A percentile compares a stretch with the other conserved stretches of the same genome.
Evolutionary conservation across 2,888 invertebrate genomes (phyloP).

Genomic region (Andrena trimmerana): DNA sequence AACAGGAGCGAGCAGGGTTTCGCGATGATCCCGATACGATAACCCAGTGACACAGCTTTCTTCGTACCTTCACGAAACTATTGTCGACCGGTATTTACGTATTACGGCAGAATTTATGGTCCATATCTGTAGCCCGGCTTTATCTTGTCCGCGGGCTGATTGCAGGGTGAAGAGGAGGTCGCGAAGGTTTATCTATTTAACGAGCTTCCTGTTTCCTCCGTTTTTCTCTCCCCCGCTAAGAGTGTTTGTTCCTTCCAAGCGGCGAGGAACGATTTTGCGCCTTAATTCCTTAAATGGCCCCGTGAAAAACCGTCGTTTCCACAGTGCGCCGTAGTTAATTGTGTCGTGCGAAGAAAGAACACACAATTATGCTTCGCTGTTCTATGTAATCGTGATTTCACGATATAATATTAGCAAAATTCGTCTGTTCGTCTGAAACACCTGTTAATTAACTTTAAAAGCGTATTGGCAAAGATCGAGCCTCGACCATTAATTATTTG

Average conservation of each 20-base stretch:
- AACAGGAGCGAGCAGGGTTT: conserved; percentile 50
- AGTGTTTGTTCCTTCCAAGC: conserved; percentile 43
- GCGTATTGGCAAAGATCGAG: background rate
- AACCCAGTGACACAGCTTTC: conserved; percentile 74
- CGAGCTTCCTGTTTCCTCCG: conserved; percentile 52
- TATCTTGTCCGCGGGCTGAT: conserved; percentile 47
- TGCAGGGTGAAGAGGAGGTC: conserved; percentile 38
- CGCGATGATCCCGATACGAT: conserved; percentile 75
- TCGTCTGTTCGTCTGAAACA: too few relatives aligned
- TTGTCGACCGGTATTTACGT: conserved; percentile 55
- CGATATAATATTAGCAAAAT: background rate
- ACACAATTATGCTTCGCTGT: conserved; percentile 12
- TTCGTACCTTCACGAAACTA: conserved; percentile 47
- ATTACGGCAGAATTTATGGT: conserved; percentile 45
- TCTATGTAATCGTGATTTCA: background rate
- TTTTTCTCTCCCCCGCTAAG: conserved; percentile 5
- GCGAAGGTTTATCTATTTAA: conserved; percentile 51
- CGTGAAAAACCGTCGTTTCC: conserved; percentile 37
- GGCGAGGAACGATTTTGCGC: conserved; percentile 19
- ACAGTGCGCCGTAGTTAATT: conserved; percentile 30
- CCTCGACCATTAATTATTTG: too few relatives aligned
- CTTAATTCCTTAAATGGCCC: conserved; percentile 47
- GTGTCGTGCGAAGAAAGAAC: conserved; percentile 11
- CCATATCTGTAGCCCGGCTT: conserved; percentile 21
- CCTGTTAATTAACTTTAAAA: background rate